A percentile compares a stretch with the other conserved stretches of the same genome.
phyloP scores from a whole-genome alignment of 2,797 vertebrate species.

The Acrossocheilus wenchowensis region DNA sequence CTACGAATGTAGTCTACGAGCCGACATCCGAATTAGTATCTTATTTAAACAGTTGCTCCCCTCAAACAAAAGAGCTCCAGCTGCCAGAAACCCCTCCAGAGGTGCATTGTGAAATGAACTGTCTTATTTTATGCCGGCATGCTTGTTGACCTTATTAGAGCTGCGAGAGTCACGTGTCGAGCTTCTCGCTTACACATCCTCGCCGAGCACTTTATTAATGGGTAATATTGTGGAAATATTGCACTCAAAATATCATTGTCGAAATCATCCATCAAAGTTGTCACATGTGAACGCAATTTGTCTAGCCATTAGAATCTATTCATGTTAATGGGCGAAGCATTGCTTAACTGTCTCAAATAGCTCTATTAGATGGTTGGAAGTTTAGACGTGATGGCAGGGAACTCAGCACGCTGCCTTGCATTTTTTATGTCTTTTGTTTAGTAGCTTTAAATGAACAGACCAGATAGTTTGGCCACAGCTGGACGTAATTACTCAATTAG shows the following conservation, averaged over 20 bases:
- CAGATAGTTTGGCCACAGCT: conserved; percentile 38
- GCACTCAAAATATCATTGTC: conserved; percentile 21
- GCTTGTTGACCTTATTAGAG: conserved; percentile 44
- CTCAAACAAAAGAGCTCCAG: conserved; percentile 30
- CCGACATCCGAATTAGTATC: background rate
- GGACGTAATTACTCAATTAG: conserved; percentile 24
- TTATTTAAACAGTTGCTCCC: conserved; percentile 45
- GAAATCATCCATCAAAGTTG: conserved; percentile 37
- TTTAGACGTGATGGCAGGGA: conserved; percentile 39
- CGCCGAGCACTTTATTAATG: conserved; percentile 27
- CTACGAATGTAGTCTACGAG: background rate
- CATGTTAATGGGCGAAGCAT: background rate
- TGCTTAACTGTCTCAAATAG: conserved; percentile 36
- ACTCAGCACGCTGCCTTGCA: conserved; percentile 49
- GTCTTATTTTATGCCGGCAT: conserved; percentile 3
- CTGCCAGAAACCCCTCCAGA: conserved; percentile 22
- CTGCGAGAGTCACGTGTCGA: background rate
- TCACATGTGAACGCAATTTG: conserved; percentile 18
- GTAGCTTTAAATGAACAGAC: conserved; percentile 43
- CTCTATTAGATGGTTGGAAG: conserved; percentile 41
- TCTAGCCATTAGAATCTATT: conserved; percentile 16
- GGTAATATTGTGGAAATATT: conserved; percentile 41
- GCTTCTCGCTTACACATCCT: background rate
- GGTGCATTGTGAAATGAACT: conserved; percentile 5
- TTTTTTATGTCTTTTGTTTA: conserved; percentile 60